A percentile compares a stretch with the other conserved stretches of the same genome.
Conservation (phyloP, 2,113 vertebrate species). For the Toxostoma redivivum region DNA sequence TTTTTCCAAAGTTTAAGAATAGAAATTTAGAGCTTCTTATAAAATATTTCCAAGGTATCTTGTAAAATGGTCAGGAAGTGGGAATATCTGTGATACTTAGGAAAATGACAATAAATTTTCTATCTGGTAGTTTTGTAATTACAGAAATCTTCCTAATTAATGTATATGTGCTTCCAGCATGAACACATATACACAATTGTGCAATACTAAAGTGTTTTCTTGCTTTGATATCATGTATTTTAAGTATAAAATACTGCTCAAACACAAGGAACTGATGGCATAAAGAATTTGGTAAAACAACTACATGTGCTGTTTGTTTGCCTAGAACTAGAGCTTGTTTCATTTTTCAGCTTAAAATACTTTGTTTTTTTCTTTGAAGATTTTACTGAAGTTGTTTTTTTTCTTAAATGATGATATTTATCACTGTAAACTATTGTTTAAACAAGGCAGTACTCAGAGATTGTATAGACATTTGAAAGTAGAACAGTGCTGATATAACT, state of each 20-base stretch:
- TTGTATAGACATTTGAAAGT: background rate
- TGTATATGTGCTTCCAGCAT: background rate
- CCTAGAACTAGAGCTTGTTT: background rate
- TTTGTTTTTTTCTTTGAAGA: background rate
- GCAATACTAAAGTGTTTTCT: background rate
- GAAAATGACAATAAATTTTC: too few relatives aligned
- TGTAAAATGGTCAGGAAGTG: background rate
- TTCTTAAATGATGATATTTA: background rate
- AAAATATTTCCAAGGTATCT: background rate
- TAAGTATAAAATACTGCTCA: background rate
- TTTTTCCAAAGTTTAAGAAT: background rate
- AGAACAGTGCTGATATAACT: background rate
- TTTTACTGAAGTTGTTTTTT: background rate
- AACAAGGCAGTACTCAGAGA: background rate
- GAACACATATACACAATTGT: background rate
- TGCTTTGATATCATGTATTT: rapidly evolving
- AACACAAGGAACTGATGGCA: background rate
- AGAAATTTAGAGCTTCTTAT: background rate
- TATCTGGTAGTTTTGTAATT: background rate
- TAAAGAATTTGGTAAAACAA: background rate
- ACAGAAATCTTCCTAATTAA: background rate
- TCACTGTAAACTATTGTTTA: background rate
- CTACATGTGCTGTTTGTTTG: background rate
- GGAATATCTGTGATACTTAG: background rate
- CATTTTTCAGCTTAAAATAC: background rate